Evolutionary conservation across 2,888 invertebrate genomes (phyloP).

Genomic region (Drosophila paramelanica): DNA sequence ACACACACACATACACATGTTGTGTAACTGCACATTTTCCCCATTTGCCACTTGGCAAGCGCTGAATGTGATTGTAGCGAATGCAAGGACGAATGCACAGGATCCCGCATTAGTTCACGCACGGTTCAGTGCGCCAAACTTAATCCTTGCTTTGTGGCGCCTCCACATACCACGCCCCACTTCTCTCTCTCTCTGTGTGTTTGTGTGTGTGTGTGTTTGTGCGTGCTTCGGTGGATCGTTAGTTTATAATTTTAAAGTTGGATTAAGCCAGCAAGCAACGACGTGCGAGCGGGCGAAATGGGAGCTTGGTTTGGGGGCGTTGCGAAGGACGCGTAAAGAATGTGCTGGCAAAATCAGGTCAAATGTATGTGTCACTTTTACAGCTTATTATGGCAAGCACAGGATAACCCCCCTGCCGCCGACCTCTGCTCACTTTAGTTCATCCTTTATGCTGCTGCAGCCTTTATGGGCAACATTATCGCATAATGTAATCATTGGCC

Average conservation of each 20-base stretch:
- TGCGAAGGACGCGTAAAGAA: conserved; percentile 56
- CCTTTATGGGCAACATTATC: conserved; percentile 77
- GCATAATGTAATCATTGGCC: conserved; percentile 81
- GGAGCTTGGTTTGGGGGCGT: not conserved
- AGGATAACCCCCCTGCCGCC: conserved; percentile 25
- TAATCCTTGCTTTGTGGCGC: conserved; percentile 72
- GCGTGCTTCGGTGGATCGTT: conserved; percentile 70
- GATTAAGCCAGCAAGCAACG: conserved; percentile 67
- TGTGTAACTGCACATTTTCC: conserved; percentile 42
- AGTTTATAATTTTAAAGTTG: conserved; percentile 82
- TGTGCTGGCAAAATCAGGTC: conserved; percentile 74
- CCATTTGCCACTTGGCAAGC: conserved; percentile 53
- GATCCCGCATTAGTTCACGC: conserved; percentile 74
- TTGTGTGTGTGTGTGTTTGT: conserved; percentile 24
- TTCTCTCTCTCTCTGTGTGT: not conserved
- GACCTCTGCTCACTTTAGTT: conserved; percentile 30
- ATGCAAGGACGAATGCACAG: conserved; percentile 77
- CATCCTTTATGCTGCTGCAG: conserved; percentile 56
- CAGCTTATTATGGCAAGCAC: conserved; percentile 76
- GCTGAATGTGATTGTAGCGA: conserved; percentile 73
- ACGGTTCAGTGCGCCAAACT: conserved; percentile 80
- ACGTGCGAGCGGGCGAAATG: conserved; percentile 21
- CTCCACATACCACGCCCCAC: conserved; percentile 26
- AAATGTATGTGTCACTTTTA: conserved; percentile 80
- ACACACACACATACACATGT: not conserved